Evolutionary conservation across 1,140 invertebrate species (phyloP).

Genomic region (Chironomus tepperi): DNA sequence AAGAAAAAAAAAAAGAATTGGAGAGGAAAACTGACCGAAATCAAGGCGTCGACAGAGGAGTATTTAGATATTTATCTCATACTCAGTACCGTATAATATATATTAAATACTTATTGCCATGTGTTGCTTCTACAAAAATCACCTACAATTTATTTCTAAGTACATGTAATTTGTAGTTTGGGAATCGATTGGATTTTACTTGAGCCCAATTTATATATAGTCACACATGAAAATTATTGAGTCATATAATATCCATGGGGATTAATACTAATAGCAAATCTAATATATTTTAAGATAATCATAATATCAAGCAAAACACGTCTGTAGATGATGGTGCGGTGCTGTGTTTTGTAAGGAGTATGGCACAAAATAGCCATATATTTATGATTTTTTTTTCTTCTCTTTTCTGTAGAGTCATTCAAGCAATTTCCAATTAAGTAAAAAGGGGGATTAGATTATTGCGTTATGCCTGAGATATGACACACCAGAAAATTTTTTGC

Average conservation of each 20-base stretch:
- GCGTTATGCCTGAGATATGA: neutral
- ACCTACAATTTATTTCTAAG: neutral
- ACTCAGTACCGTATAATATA: neutral
- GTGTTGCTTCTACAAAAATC: neutral
- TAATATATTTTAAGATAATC: slow-evolving; percentile 24
- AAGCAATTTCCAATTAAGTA: slow-evolving; percentile 9
- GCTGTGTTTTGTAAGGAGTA: neutral
- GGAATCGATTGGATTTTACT: neutral
- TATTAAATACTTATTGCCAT: slow-evolving; percentile 14
- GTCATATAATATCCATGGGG: slow-evolving; percentile 13
- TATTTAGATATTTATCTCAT: slow-evolving; percentile 9
- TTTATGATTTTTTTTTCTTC: neutral
- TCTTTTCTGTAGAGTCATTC: neutral
- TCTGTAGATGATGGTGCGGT: neutral
- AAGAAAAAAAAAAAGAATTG: no score
- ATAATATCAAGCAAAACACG: slow-evolving; percentile 6
- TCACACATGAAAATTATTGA: neutral
- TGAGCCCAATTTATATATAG: no score
- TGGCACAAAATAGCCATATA: neutral
- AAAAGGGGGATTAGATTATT: neutral
- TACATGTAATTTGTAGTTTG: slow-evolving; percentile 14
- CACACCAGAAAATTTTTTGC: neutral
- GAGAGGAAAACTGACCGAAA: no score
- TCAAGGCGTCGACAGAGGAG: neutral
- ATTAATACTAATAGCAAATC: slow-evolving; percentile 23